Conservation (phyloP, 2,888 invertebrate species). For the Stenolophus ochropezus region DNA sequence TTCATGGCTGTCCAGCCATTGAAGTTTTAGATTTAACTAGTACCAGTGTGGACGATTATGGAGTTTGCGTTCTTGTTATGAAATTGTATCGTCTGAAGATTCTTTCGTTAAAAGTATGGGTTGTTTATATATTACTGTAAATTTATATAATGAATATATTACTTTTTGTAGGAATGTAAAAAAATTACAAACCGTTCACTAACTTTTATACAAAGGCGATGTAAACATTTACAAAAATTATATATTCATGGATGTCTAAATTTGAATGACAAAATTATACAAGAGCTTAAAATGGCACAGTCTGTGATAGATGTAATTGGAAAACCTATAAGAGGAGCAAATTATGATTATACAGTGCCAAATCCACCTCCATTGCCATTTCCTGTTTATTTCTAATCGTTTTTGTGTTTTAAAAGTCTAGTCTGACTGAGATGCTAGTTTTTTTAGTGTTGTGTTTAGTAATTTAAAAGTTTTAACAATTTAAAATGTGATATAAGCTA, state of each 20-base stretch:
- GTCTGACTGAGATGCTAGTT: too few relatives aligned
- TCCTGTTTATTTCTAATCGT: neutral
- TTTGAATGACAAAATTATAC: neutral
- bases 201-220: neutral
- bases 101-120: constrained; percentile 8
- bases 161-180: neutral
- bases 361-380: too few relatives aligned
- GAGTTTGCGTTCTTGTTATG: neutral
- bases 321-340: too few relatives aligned
- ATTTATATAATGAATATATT: neutral
- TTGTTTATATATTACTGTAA: neutral
- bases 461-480: neutral
- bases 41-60: neutral
- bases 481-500: neutral
- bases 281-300: too few relatives aligned
- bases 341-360: too few relatives aligned
- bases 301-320: neutral
- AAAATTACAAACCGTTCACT: neutral
- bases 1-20: neutral
- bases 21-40: constrained; percentile 5
- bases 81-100: neutral
- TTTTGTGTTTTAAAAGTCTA: neutral
- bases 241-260: neutral
- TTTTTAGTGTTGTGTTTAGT: too few relatives aligned
- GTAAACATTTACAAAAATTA: neutral